Base-by-base conservation (phyloP, 2,888 invertebrate species). In the Pyrocoelia pectoralis region DNA sequence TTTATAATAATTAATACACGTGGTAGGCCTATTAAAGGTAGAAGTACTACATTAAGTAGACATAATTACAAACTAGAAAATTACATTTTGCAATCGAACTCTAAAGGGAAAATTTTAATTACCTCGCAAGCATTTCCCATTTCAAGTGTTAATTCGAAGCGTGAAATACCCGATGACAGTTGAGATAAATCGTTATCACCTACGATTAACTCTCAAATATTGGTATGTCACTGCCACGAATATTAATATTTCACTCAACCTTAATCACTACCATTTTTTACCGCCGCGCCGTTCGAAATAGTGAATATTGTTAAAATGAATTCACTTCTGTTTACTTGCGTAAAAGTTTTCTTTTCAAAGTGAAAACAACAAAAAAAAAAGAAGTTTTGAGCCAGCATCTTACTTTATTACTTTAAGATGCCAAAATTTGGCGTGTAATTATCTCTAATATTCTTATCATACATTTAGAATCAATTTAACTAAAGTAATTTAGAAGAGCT, bases 191-290 rank as follows among this genome's bases (percentile, higher is more conserved):
- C 76, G 76, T 74, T 73, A 73, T 73, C 76, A 78, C 77, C 77
- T 77, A 76, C 77, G 76, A 77, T 77, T 77, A 78, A 77, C 78
- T 76, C 71, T 66, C 72, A 75, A 76, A 75, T 76, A 77, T 78
- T 76, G 74, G 76, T 73, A 75, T 75, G 78, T 77, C 77, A 76
- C 72, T 73, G 75, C 74, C 75, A 75, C 75, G 78, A 77, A 77
- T 78, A 77, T 77, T 78, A 77, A 77, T 78, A 77, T 72, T 71
- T 69, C 71, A 68, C 67, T 65, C 61, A 61, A 24, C 6, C 24
- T 24, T 5, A 24, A 24, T 24, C 24, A 24, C 6, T 5, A 24
- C 24, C 24, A 24, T 24, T 24, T 24, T 24, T 24, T 24, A 68
- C 60, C 65, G 49, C 62, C 62, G 60, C 56, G 50, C 55, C 59